phyloP scores from a whole-genome alignment of 92 coral and sea anemone genomes.

The Porites rus region DNA sequence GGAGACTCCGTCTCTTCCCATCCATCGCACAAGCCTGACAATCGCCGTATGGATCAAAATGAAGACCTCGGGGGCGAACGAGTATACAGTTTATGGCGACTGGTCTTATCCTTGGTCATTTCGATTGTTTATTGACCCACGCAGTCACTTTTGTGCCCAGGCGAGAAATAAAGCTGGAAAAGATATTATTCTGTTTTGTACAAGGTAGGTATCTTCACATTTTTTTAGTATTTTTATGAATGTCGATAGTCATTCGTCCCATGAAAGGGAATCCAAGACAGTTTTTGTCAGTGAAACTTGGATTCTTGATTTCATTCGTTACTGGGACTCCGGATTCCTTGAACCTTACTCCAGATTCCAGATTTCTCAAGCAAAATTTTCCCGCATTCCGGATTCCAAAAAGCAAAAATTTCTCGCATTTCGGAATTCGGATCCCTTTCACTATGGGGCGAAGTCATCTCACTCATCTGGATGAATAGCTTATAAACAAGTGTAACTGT shows the following conservation, averaged over 20 bases:
- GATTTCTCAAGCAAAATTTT: too few relatives aligned
- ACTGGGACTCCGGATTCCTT: too few relatives aligned
- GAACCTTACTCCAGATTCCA: too few relatives aligned
- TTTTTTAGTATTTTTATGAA: not conserved
- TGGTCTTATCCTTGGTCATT: conserved; percentile 17
- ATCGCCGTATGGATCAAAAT: conserved; percentile 18
- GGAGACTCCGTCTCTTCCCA: conserved; percentile 8
- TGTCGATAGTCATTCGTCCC: not conserved
- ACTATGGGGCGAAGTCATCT: too few relatives aligned
- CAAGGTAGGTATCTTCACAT: not conserved
- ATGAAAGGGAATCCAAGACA: too few relatives aligned
- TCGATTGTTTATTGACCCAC: not conserved
- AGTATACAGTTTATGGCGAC: conserved; percentile 15
- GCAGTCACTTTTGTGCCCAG: not conserved
- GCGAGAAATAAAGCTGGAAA: not conserved
- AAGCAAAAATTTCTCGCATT: too few relatives aligned
- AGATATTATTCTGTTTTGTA: not conserved
- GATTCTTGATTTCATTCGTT: too few relatives aligned
- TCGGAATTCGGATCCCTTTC: too few relatives aligned
- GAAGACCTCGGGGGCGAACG: not conserved
- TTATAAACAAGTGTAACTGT: too few relatives aligned
- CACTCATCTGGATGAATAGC: too few relatives aligned
- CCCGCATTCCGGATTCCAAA: too few relatives aligned
- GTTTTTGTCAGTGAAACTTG: too few relatives aligned
- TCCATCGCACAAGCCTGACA: conserved; percentile 9